Evolutionary conservation across 2,797 vertebrate species (phyloP).

Genomic region (Rhinoraja longicauda): DNA sequence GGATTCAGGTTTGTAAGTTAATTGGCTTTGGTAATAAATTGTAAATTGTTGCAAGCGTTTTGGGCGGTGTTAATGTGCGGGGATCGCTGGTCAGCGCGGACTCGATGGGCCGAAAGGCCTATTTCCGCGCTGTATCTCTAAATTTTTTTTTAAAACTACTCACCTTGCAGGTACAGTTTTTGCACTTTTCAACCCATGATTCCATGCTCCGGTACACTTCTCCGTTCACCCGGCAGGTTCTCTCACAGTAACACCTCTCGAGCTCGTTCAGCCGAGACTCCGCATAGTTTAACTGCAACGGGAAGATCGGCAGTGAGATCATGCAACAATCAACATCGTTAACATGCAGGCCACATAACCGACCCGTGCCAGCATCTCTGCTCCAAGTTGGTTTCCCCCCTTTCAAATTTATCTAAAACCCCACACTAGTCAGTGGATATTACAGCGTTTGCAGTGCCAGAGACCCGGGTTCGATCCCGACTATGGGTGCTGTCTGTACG

Average conservation of each 20-base stretch:
- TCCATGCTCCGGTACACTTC: slow-evolving; percentile 80
- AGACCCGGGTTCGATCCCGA: too few relatives aligned
- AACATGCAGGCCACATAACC: not conserved
- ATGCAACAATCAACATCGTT: not conserved
- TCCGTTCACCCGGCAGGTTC: slow-evolving; percentile 79
- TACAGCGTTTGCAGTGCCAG: too few relatives aligned
- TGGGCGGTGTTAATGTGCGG: too few relatives aligned
- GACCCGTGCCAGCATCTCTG: not conserved
- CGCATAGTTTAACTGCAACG: slow-evolving; percentile 81
- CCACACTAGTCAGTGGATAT: too few relatives aligned
- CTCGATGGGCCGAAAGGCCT: too few relatives aligned
- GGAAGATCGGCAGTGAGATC: slow-evolving; percentile 39
- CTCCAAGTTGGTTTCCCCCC: not conserved
- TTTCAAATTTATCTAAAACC: too few relatives aligned
- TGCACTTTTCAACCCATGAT: slow-evolving; percentile 86
- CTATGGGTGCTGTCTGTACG: too few relatives aligned
- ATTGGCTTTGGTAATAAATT: too few relatives aligned
- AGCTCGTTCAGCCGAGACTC: slow-evolving; percentile 84
- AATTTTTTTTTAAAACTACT: slow-evolving; percentile 45
- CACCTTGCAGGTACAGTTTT: slow-evolving; percentile 86
- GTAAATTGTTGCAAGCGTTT: too few relatives aligned
- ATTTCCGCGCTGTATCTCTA: too few relatives aligned
- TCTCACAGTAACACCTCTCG: slow-evolving; percentile 89
- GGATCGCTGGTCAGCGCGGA: too few relatives aligned
- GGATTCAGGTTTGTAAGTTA: too few relatives aligned